Percentiles rank a stretch among this genome's conserved stretches.
phyloP scores from a whole-genome alignment of 2,888 invertebrate species.

The Dryocosmus kuriphilus region DNA sequence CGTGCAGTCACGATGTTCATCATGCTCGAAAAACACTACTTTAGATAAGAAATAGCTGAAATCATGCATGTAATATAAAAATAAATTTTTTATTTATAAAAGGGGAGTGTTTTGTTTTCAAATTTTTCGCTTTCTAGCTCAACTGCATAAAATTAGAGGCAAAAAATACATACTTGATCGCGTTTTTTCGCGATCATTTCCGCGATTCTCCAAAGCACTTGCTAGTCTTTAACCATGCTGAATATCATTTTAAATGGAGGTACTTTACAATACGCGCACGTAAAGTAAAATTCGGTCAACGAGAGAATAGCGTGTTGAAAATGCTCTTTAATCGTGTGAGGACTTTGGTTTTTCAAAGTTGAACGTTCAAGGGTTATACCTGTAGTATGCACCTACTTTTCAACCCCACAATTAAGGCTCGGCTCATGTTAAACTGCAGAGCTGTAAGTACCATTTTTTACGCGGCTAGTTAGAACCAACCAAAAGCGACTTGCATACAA shows the following conservation, averaged over 20 bases:
- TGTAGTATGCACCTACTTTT: conserved; percentile 12
- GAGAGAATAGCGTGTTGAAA: conserved; percentile 36
- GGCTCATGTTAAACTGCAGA: background rate
- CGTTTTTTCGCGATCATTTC: background rate
- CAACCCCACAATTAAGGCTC: conserved; percentile 15
- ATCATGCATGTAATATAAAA: too few species aligned
- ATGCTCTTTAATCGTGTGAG: conserved; percentile 21
- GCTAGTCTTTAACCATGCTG: background rate
- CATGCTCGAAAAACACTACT: too few species aligned
- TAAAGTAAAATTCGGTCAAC: conserved; percentile 15
- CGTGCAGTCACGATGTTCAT: too few species aligned
- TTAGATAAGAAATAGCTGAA: too few species aligned
- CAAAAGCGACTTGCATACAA: background rate
- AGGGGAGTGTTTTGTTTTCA: too few species aligned
- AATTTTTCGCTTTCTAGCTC: too few species aligned
- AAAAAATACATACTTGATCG: background rate
- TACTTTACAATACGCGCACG: conserved; percentile 11
- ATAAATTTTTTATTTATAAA: too few species aligned
- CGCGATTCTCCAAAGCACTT: background rate
- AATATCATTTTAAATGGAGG: conserved; percentile 7
- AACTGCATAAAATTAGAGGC: too few species aligned
- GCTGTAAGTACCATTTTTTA: background rate
- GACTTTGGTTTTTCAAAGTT: conserved; percentile 33
- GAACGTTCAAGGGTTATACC: background rate
- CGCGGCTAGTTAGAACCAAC: background rate